phyloP scores from a whole-genome alignment of 2,888 invertebrate genomes.

The Timema cristinae region DNA sequence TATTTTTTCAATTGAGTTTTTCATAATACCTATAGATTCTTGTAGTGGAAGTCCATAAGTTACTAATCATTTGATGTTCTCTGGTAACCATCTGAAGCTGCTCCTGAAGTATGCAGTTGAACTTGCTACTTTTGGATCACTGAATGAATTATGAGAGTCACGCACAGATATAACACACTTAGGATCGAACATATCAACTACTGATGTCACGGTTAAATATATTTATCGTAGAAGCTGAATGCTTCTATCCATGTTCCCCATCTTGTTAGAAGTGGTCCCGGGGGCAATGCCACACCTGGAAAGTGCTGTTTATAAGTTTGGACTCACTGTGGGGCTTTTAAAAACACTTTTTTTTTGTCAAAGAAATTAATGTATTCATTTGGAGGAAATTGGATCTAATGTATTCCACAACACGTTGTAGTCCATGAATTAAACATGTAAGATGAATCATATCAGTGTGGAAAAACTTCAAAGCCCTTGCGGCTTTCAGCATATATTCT shows the following conservation, averaged over 20 bases:
- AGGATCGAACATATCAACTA: constrained; percentile 1
- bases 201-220: background rate
- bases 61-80: too few relatives aligned
- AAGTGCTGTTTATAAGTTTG: constrained; percentile 5
- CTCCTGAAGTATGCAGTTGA: too few relatives aligned
- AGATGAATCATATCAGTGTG: background rate
- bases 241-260: constrained; percentile 17
- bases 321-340: constrained; percentile 10
- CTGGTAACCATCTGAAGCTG: too few relatives aligned
- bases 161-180: too few relatives aligned
- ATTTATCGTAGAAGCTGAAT: constrained; percentile 4
- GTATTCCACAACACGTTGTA: too few relatives aligned
- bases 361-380: background rate
- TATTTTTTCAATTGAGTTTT: too few relatives aligned
- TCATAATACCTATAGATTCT: too few relatives aligned
- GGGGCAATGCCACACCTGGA: too few relatives aligned
- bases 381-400: constrained; percentile 3
- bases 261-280: too few relatives aligned
- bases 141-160: too few relatives aligned
- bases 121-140: too few relatives aligned
- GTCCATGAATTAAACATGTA: background rate
- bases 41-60: too few relatives aligned
- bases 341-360: constrained; percentile 5
- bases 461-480: constrained; percentile 12
- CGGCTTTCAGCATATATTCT: constrained; percentile 4